Conservation (phyloP, 2,113 vertebrate genomes). For the Callionymus lyra region DNA sequence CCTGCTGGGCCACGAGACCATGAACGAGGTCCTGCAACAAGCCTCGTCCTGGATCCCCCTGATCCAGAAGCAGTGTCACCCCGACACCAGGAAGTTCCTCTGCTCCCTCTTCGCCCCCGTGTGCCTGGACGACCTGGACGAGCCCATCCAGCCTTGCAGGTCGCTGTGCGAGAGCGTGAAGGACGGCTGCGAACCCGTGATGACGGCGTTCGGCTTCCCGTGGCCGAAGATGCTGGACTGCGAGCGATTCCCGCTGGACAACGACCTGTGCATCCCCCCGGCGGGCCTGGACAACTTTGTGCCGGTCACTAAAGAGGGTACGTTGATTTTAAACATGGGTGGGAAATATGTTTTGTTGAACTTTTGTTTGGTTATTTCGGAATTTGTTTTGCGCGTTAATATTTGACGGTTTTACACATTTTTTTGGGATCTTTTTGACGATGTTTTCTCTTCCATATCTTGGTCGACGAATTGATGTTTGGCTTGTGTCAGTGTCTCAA, state of each 20-base stretch:
- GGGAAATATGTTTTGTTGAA: too few species aligned
- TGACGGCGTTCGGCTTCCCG: constrained; percentile 94
- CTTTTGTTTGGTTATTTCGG: too few species aligned
- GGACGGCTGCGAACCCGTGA: constrained; percentile 87
- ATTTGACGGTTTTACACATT: too few species aligned
- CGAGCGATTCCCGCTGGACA: constrained; percentile 84
- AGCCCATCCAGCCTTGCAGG: constrained; percentile 90
- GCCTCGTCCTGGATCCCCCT: constrained; percentile 94
- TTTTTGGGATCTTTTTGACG: too few species aligned
- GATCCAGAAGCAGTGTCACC: constrained; percentile 91
- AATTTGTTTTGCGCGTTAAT: too few species aligned
- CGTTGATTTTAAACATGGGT: too few species aligned
- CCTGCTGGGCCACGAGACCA: constrained; percentile 91
- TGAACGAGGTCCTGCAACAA: constrained; percentile 93
- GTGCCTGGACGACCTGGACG: constrained; percentile 88
- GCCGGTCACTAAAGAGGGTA: constrained; percentile 81
- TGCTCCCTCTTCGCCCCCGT: constrained; percentile 96
- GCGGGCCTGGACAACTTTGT: constrained; percentile 72
- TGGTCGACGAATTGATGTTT: too few species aligned
- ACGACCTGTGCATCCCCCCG: constrained; percentile 94
- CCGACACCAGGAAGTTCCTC: constrained; percentile 95
- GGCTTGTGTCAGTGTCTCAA: too few species aligned
- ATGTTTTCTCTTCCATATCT: too few species aligned
- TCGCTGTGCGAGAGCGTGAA: constrained; percentile 89
- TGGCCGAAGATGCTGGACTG: constrained; percentile 97